Conservation (phyloP, 1,140 invertebrate genomes). For the Scaptomyza pallida region DNA sequence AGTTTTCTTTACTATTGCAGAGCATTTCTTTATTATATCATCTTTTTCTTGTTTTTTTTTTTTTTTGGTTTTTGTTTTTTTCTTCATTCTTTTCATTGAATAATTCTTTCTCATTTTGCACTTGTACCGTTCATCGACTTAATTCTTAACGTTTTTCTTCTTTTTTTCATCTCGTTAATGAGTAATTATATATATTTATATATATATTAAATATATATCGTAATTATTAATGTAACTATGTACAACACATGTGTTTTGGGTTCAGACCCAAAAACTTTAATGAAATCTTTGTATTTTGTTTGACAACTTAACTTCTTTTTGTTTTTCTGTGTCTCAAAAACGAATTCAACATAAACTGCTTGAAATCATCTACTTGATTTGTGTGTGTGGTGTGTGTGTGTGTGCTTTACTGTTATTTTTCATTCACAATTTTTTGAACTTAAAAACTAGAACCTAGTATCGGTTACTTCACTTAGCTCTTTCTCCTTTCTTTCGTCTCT, state of each 20-base stretch:
- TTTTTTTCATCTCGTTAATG: slow-evolving; percentile 55
- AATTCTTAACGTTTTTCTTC: slow-evolving; percentile 47
- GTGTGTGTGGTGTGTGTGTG: slow-evolving; percentile 60
- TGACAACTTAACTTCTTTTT: slow-evolving; percentile 66
- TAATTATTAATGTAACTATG: slow-evolving; percentile 78
- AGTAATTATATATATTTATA: slow-evolving; percentile 65
- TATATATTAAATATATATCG: slow-evolving; percentile 66
- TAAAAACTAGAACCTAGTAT: slow-evolving; percentile 77
- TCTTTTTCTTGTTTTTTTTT: slow-evolving; percentile 55
- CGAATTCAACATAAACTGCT: slow-evolving; percentile 65
- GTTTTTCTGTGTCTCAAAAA: slow-evolving; percentile 60
- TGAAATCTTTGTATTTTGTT: slow-evolving; percentile 78
- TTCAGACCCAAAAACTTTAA: slow-evolving; percentile 44
- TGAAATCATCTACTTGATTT: slow-evolving; percentile 12
- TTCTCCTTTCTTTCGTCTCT: slow-evolving; percentile 24
- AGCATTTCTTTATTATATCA: slow-evolving; percentile 83
- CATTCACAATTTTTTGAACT: slow-evolving; percentile 63
- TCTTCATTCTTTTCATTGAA: slow-evolving; percentile 35
- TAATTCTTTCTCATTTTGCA: slow-evolving; percentile 63
- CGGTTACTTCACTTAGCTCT: slow-evolving; percentile 51
- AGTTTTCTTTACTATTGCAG: slow-evolving; percentile 71
- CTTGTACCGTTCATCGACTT: slow-evolving; percentile 79
- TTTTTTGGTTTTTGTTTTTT: slow-evolving; percentile 41
- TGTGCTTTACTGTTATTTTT: slow-evolving; percentile 57
- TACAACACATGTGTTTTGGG: slow-evolving; percentile 68